A percentile compares a stretch with the other conserved stretches of the same genome.
phyloP scores from a whole-genome alignment of 2,888 invertebrate genomes.

The Caenorhabditis doughertyi region DNA sequence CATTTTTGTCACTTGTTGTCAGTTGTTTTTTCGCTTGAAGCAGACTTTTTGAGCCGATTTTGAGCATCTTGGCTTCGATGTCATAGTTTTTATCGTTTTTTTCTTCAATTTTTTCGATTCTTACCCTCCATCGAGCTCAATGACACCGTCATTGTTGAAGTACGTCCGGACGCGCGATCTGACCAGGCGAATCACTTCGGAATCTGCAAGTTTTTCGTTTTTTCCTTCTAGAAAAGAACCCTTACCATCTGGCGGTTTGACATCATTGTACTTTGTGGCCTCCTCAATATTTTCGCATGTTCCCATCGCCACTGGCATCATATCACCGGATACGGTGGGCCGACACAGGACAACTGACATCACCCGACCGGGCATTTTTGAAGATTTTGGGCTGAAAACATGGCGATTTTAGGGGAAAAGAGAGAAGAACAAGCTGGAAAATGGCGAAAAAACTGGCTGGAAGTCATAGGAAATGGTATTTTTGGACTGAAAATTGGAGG shows the following conservation, averaged over 20 bases:
- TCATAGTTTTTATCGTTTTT: too few species aligned
- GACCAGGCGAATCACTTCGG: conserved; percentile 57
- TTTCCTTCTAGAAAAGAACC: neutral
- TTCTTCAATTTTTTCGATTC: neutral
- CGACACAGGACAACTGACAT: conserved; percentile 61
- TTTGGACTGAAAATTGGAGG: neutral
- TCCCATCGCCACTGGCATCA: conserved; percentile 60
- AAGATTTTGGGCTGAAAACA: neutral
- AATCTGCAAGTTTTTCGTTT: conserved; percentile 38
- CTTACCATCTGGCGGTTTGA: conserved; percentile 50
- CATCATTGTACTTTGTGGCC: conserved; percentile 13
- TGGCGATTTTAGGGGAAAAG: neutral
- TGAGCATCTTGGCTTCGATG: too few species aligned
- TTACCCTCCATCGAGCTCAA: conserved; percentile 65
- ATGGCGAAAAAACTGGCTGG: neutral
- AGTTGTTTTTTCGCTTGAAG: too few species aligned
- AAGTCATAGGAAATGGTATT: neutral
- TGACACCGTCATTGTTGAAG: conserved; percentile 68
- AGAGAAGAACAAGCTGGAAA: neutral
- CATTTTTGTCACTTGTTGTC: too few species aligned
- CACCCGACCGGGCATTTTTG: conserved; percentile 44
- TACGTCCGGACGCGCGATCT: conserved; percentile 64
- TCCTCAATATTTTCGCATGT: conserved; percentile 48
- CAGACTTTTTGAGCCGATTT: too few species aligned
- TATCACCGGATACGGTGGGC: conserved; percentile 57